These are phyloP conservation scores for Mechanitis mazaeus DNA, from an alignment of 2,888 invertebrate species.

Conservation along the genomic window DNA sequence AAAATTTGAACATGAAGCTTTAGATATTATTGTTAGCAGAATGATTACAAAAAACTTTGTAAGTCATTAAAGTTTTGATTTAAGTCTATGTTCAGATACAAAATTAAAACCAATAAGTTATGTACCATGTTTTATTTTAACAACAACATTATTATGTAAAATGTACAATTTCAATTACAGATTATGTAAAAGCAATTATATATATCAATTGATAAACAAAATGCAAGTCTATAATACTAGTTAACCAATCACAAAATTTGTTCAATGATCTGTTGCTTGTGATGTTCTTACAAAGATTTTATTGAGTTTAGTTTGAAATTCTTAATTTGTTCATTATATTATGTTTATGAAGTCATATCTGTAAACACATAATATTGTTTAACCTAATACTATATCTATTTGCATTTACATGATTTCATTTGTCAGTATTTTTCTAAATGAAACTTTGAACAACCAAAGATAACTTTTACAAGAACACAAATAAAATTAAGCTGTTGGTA, in stretches of 20 bases:
- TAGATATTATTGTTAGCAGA: conserved; percentile 80
- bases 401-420: conserved; percentile 10
- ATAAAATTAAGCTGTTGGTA: conserved; percentile 38
- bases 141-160: conserved; percentile 71
- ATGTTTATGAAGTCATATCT: conserved; percentile 12
- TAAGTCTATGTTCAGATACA: conserved; percentile 5
- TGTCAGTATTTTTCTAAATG: conserved; percentile 7
- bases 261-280: conserved; percentile 22
- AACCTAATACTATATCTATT: conserved; percentile 16
- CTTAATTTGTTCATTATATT: conserved; percentile 18
- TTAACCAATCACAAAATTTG: conserved; percentile 31
- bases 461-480: conserved; percentile 49
- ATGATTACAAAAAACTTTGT: conserved; percentile 81
- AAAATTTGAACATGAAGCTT: conserved; percentile 56
- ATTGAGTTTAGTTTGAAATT: conserved; percentile 6
- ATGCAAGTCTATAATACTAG: conserved; percentile 37
- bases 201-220: conserved; percentile 49
- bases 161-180: conserved; percentile 68
- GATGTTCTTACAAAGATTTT: conserved; percentile 3
- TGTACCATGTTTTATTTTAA: conserved; percentile 63
- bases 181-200: conserved; percentile 62
- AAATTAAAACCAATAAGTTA: conserved; percentile 22
- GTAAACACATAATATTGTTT: conserved; percentile 17
- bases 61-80: conserved; percentile 14
- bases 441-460: conserved; percentile 26